phyloP scores from a whole-genome alignment of 2,113 vertebrate species.

The Sialia sialis region DNA sequence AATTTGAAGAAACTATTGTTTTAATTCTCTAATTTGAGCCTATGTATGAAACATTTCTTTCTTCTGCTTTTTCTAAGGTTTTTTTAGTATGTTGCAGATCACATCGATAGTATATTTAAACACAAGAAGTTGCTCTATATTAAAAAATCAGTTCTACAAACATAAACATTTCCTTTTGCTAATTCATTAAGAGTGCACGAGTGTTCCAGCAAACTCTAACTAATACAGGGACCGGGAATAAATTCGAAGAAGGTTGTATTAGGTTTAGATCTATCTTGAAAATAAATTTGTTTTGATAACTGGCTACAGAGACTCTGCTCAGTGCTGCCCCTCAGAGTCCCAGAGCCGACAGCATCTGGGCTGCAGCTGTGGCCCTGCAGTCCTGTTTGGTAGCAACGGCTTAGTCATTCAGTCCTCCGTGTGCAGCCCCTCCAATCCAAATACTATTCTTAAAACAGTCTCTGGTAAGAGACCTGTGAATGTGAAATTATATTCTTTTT shows the following conservation, averaged over 20 bases:
- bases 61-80: background rate
- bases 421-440: background rate
- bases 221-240: background rate
- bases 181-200: background rate
- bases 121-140: background rate
- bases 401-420: background rate
- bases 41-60: background rate
- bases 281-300: background rate
- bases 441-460: background rate
- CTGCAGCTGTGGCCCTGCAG: background rate
- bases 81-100: background rate
- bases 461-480: background rate
- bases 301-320: background rate
- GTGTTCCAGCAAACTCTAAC: background rate
- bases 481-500: background rate
- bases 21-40: background rate
- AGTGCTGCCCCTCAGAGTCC: background rate
- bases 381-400: background rate
- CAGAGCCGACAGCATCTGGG: accelerated
- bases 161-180: background rate
- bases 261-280: background rate
- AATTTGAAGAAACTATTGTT: background rate
- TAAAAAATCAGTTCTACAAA: background rate
- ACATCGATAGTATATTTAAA: background rate
- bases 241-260: background rate